A percentile compares a stretch with the other conserved stretches of the same genome.
Evolutionary conservation across 2,113 vertebrate species (phyloP).

Genomic region (Martes martes): DNA sequence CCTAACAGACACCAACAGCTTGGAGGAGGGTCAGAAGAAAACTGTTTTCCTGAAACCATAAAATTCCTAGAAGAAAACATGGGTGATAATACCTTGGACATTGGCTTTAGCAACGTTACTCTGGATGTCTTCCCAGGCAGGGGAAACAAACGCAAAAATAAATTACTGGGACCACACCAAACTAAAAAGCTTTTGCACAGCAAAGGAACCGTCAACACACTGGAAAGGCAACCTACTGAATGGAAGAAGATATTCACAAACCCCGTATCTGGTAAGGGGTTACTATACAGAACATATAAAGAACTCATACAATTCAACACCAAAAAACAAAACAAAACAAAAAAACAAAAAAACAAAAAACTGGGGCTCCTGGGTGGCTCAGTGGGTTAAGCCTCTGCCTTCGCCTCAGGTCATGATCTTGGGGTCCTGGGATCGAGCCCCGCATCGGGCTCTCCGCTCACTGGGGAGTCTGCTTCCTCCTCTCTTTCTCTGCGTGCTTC

Average conservation of each 20-base stretch:
- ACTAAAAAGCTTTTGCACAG: background rate
- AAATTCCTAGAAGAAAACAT: background rate
- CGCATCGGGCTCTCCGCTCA: too few relatives aligned
- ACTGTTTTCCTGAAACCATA: background rate
- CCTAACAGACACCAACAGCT: background rate
- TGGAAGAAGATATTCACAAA: background rate
- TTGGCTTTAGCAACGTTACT: background rate
- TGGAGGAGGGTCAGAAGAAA: background rate
- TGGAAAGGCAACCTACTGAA: background rate
- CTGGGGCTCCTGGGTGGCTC: too few relatives aligned
- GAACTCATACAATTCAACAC: background rate
- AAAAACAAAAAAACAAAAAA: too few relatives aligned
- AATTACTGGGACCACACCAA: background rate
- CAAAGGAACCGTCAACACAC: background rate
- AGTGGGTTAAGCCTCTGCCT: too few relatives aligned
- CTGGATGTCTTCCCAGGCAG: background rate
- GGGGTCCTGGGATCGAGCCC: too few relatives aligned
- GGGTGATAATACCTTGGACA: background rate
- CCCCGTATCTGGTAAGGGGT: background rate
- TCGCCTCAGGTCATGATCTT: too few relatives aligned
- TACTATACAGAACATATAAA: background rate
- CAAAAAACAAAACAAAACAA: too few relatives aligned
- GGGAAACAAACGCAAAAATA: background rate
- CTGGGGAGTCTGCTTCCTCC: too few relatives aligned
- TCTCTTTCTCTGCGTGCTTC: too few relatives aligned